Evolutionary conservation across 2,113 vertebrate genomes (phyloP), one percentile per base, ranked within the genome.

Genomic region (Amphilophus citrinellus): DNA sequence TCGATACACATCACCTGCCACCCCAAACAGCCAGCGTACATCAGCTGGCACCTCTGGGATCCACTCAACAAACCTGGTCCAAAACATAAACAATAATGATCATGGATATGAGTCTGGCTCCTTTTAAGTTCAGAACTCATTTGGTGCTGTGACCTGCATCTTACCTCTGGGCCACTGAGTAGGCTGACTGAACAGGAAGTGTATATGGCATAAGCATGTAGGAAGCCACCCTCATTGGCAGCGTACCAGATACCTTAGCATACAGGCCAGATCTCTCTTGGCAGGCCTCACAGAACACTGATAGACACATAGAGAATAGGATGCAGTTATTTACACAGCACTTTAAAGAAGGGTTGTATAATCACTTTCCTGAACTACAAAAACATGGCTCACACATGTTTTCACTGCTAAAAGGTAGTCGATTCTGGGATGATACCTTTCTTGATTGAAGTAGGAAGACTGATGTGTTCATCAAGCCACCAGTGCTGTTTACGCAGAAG

Each of bases 41-140:
- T 98, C 97, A 39, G 96, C 95, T 1, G 97, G 96, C 66, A 98
- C 96, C 82, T 98, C 97, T 27, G 97, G 97, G 88, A 98, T 97
- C 97, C 97, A 98, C 87, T 97, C 97, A 37, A 98, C 92, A 80
- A 98, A 88, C 92, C 97, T 98, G 84, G 3, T 15, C 9, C 4
- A 79, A 5, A 78, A 9, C 8, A 87, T 17, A 53, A 20, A 30
- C 13, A 0, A 10, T 2, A 85, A 8, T 27, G 30, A n/a, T 68
- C 44, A 76, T 1, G 3, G 50, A 20, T 30, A 17, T 27, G 42
- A 37, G 1, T 66, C 9, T 27, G 32, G 56, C 18, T 10, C 7
- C 18, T 4, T 30, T 37, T 14, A 39, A 53, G 35, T 39, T 50
- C 20, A 58, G 5, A 50, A 17, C 27, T 62, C 0, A 44, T 56